Conservation (phyloP, 2,797 vertebrate species). For the Pogonophryne albipinna region DNA sequence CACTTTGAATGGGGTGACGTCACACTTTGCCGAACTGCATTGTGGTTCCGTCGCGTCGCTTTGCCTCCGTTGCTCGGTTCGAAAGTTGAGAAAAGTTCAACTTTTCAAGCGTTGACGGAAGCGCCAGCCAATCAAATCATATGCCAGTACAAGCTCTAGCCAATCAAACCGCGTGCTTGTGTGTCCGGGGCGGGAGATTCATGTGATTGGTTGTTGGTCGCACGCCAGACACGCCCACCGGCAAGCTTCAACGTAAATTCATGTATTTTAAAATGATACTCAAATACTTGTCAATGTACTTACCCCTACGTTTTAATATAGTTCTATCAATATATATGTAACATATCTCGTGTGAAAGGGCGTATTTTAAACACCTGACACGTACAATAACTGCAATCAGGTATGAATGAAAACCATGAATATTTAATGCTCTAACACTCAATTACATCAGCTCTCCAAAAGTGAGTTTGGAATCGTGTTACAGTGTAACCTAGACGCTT, state of each 20-base stretch:
- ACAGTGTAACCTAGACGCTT: background rate
- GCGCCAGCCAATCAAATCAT: too few species aligned
- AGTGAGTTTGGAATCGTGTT: slow-evolving; percentile 22
- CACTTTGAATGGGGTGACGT: too few species aligned
- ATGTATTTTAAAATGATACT: background rate
- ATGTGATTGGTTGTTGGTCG: too few species aligned
- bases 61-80: too few species aligned
- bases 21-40: too few species aligned
- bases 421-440: slow-evolving; percentile 43
- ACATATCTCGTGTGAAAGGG: background rate
- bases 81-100: too few species aligned
- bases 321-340: background rate
- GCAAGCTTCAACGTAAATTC: background rate
- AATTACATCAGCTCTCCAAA: slow-evolving; percentile 41
- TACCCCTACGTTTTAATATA: background rate
- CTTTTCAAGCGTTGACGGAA: too few species aligned
- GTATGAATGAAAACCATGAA: slow-evolving; percentile 55
- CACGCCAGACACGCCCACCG: too few species aligned
- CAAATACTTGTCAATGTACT: background rate
- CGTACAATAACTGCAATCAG: slow-evolving; percentile 22
- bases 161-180: too few species aligned
- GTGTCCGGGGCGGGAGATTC: too few species aligned
- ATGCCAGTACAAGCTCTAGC: too few species aligned
- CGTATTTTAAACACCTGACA: slow-evolving; percentile 18
- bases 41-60: too few species aligned